These are phyloP conservation scores for Rhinichthys klamathensis DNA, from an alignment of 2,113 vertebrate genomes.

Conservation along the genomic window DNA sequence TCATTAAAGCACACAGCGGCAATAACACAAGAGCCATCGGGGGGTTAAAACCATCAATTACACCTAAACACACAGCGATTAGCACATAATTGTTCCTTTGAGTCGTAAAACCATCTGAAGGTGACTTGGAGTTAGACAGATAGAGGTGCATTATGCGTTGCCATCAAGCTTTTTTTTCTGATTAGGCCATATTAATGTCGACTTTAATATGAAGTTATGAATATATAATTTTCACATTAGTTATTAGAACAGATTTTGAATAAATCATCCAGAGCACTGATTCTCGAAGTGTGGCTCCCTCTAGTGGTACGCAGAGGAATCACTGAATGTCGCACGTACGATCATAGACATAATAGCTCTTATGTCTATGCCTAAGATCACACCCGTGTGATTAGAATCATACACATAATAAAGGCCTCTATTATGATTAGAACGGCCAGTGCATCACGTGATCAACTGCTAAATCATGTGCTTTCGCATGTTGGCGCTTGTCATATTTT, in stretches of 20 bases:
- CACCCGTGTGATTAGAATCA: no score
- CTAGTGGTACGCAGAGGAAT: no score
- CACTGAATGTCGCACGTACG: no score
- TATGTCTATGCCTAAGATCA: no score
- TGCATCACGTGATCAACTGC: no score
- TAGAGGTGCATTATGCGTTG: conserved; percentile 35
- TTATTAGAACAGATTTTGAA: not conserved
- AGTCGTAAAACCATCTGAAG: conserved; percentile 66
- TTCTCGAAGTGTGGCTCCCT: no score
- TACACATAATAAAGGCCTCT: no score
- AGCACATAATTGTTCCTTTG: conserved; percentile 70
- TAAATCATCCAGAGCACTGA: not conserved
- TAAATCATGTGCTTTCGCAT: no score
- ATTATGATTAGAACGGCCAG: no score
- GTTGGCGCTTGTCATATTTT: no score
- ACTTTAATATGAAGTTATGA: not conserved
- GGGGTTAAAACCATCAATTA: conserved; percentile 76
- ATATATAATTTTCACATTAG: not conserved
- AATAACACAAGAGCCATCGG: conserved; percentile 71
- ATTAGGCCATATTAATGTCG: not conserved
- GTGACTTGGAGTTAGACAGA: conserved; percentile 58
- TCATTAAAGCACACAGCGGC: conserved; percentile 72
- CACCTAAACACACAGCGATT: conserved; percentile 71
- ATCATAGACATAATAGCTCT: no score
- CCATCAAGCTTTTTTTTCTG: not conserved